These are phyloP conservation scores for Plectrocnemia conspersa DNA, from an alignment of 1,140 invertebrate genomes.

Conservation along the genomic window DNA sequence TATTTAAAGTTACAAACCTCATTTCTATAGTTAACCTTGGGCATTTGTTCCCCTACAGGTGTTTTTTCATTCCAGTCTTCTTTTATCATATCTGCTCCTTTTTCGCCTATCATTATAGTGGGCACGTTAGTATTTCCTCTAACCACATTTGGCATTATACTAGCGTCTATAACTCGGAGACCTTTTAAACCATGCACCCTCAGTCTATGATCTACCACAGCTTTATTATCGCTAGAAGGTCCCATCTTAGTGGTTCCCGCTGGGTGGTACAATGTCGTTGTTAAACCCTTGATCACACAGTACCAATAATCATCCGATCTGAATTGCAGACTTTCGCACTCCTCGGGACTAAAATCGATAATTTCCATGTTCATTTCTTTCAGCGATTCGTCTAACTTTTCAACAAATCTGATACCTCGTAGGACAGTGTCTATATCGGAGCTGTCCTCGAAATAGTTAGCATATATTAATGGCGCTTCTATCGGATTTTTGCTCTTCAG, in stretches of 20 bases:
- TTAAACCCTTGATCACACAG: conserved; percentile 59
- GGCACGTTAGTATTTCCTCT: conserved; percentile 73
- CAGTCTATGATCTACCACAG: conserved; percentile 65
- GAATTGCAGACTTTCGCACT: conserved; percentile 44
- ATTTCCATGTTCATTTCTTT: conserved; percentile 45
- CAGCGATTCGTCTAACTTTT: conserved; percentile 53
- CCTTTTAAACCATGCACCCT: conserved; percentile 62
- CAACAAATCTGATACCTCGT: conserved; percentile 58
- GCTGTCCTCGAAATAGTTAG: conserved; percentile 72
- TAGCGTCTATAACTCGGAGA: conserved; percentile 74
- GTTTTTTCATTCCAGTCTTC: conserved; percentile 52
- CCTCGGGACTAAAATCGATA: conserved; percentile 44
- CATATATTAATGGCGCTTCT: conserved; percentile 68
- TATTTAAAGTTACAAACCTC: too few relatives aligned
- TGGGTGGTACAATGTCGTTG: conserved; percentile 64
- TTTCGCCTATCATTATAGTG: conserved; percentile 74
- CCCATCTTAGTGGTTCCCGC: conserved; percentile 78
- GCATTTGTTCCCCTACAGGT: too few relatives aligned
- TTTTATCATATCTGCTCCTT: conserved; percentile 68
- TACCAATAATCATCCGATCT: conserved; percentile 59
- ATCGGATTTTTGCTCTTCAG: conserved; percentile 41
- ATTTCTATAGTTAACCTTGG: too few relatives aligned
- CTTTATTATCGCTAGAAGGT: conserved; percentile 51
- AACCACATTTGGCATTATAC: conserved; percentile 71
- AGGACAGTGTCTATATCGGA: conserved; percentile 71